Evolutionary conservation across 2,797 vertebrate genomes (phyloP), one percentile per base, ranked within the genome.

Genomic region (Epinephelus awoara): DNA sequence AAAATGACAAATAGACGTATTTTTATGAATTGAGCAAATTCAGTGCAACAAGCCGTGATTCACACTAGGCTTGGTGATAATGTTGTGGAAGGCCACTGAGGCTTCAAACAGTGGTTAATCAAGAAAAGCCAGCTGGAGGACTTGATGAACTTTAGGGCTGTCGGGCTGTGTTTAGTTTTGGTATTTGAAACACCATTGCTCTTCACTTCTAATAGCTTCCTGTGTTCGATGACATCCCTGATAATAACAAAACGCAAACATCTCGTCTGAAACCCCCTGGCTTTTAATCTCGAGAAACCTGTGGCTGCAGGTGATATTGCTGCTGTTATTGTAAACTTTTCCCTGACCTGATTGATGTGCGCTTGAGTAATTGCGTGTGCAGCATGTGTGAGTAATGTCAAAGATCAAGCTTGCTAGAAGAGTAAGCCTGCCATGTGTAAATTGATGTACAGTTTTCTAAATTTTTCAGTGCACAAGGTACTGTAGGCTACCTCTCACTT

Each of bases 401-500:
- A 73, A 77, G 79, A 89, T 86, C 14, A 75, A 80, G 87, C 85
- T 88, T 78, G 80, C 84, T 79, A 29, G 27, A 72, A 80, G 73
- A 86, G 85, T 82, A 27, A 87, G 88, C 89, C 86, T 85, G 86
- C 87, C 88, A 82, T 88, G 89, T 92, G 89, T 92, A 92, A 92
- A 91, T 86, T 84, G 52, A 86, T 94, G 91, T 92, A 92, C 79
- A 91, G 89, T 92, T 92, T 92, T 87, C 72, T 87, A 88, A 87
- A 81, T 47, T 87, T 84, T 78, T 85, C 87, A 86, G 84, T 88
- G 92, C 90, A 90, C 88, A 93, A 91, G 91, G 94, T 94, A 92
- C 94, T 91, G 84, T 89, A 90, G 90, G 91, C 89, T 93, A 91
- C 91, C 92, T 93, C 93, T 92, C 82, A 86, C 82, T 86, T 84